These are phyloP conservation scores for Atrina japonica DNA, from an alignment of 2,888 invertebrate species.

Conservation along the genomic window DNA sequence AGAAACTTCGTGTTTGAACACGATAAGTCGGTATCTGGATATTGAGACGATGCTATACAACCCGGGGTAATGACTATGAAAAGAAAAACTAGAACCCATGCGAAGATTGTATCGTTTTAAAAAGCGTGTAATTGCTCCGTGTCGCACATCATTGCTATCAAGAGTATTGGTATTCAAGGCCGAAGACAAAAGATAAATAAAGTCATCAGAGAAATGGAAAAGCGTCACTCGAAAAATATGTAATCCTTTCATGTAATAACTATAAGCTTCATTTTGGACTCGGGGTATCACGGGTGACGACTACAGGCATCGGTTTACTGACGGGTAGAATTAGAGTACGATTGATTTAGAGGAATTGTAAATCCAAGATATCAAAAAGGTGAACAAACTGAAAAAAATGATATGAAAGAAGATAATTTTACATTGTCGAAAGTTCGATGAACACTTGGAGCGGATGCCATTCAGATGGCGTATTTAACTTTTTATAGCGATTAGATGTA, in stretches of 20 bases:
- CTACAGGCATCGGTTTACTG: too few relatives aligned
- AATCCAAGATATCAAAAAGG: too few relatives aligned
- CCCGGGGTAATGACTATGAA: conserved; percentile 2
- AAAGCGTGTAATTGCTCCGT: conserved; percentile 20
- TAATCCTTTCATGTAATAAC: background rate
- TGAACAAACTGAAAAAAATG: too few relatives aligned
- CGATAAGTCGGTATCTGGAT: conserved; percentile 13
- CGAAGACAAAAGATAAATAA: conserved; percentile 23
- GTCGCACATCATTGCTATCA: conserved; percentile 19
- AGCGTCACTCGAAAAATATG: too few relatives aligned
- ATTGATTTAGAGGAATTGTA: too few relatives aligned
- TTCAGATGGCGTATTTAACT: too few relatives aligned
- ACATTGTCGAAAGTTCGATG: too few relatives aligned
- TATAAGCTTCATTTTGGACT: conserved; percentile 7
- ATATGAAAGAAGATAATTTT: too few relatives aligned
- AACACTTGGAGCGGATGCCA: too few relatives aligned
- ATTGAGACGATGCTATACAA: conserved; percentile 8
- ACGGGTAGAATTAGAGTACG: too few relatives aligned
- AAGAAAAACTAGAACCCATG: conserved; percentile 1
- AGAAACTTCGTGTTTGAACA: conserved; percentile 12
- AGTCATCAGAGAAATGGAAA: conserved; percentile 4
- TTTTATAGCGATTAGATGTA: too few relatives aligned
- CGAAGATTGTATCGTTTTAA: conserved; percentile 20
- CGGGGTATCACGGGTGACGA: too few relatives aligned
- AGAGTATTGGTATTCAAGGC: conserved; percentile 12